These are phyloP conservation scores for Vimba vimba DNA, from an alignment of 2,113 vertebrate genomes.

Conservation along the genomic window DNA sequence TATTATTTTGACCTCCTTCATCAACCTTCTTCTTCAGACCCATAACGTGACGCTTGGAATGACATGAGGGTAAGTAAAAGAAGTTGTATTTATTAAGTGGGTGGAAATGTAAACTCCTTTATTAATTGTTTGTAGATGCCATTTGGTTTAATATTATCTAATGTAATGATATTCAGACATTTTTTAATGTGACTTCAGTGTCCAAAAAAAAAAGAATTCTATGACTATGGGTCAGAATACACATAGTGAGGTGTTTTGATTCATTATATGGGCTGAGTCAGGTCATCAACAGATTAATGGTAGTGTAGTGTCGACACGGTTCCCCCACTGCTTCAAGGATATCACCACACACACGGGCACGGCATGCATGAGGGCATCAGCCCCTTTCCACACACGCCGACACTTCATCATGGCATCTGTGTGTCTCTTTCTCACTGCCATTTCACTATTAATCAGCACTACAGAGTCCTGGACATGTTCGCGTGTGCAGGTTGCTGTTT, in stretches of 20 bases:
- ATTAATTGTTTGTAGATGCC: neutral
- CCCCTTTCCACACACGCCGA: neutral
- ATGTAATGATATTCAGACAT: neutral
- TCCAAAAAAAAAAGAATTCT: no score
- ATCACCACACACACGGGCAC: slow-evolving; percentile 6
- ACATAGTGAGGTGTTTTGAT: neutral
- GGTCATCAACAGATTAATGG: slow-evolving; percentile 23
- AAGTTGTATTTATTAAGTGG: neutral
- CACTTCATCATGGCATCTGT: slow-evolving; percentile 14
- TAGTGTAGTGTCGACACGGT: slow-evolving; percentile 1
- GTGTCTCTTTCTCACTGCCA: neutral
- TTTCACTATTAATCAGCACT: slow-evolving; percentile 13
- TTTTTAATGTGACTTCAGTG: neutral
- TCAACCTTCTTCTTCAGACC: no score
- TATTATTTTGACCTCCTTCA: no score
- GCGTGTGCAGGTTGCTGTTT: neutral
- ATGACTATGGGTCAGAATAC: neutral
- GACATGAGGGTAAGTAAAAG: neutral
- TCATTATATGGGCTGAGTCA: neutral
- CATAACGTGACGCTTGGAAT: no score
- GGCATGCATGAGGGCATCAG: neutral
- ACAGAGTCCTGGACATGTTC: slow-evolving; percentile 7
- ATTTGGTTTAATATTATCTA: neutral
- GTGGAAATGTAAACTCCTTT: neutral
- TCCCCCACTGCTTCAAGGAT: slow-evolving; percentile 13